Base-by-base conservation (phyloP, 1,140 invertebrate genomes). In the Schmidtea mediterranea region DNA sequence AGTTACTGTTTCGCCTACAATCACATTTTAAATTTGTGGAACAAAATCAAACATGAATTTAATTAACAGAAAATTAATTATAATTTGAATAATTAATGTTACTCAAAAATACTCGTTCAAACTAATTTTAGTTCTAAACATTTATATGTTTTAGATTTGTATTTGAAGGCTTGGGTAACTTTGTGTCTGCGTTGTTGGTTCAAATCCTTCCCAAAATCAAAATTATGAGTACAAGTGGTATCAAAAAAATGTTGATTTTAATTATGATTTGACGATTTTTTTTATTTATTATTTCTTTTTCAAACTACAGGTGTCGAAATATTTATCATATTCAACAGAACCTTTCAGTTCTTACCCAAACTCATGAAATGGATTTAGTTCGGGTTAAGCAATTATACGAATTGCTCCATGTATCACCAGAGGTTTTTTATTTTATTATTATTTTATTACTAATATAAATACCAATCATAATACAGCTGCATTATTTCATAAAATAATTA, bases 311-410 rank as follows among this genome's bases (percentile, higher is more conserved):
- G 15, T 45, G 43, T 21, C 21, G 10, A 5, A 13, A 19, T 9
- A 21, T 45, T 21, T 45, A 45, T 21, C 43, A 6, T 22, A 13
- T 45, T 22, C 43, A 45, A 21, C 43, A 45, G n/a, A 21, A 8
- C 8, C 9, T 45, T 2, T 45, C 43, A 21, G 15, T 21, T 13
- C 15, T 45, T 13, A 45, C 43, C 2, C 15, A 45, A n/a, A 45
- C 15, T 24, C 43, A 21, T 13, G 43, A 45, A 45, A 45, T 21
- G 12, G 43, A 45, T 45, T 21, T 45, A 5, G 21, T 45, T 5
- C 8, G 43, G 9, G 43, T 45, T 2, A 45, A 45, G n/a, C 43
- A 45, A n/a, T 45, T 45, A 13, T 45, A 45, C n/a, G 43, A 45
- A 45, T 45, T 45, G n/a, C 21, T 45, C 18, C 9, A 45, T n/a